Conservation (phyloP, 1,140 invertebrate species). For the Scaptodrosophila lebanonensis region DNA sequence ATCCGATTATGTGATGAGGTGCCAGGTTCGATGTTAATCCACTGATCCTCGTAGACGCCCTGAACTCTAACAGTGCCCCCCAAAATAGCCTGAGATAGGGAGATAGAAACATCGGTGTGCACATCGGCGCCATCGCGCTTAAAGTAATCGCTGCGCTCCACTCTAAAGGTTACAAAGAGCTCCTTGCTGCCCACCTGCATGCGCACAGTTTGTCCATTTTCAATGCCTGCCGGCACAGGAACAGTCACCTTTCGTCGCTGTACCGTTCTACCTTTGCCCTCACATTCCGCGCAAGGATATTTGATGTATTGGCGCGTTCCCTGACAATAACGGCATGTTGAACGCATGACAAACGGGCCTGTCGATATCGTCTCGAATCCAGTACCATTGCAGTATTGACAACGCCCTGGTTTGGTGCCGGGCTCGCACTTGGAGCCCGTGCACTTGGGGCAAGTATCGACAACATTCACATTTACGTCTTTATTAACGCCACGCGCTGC, state of each 20-base stretch:
- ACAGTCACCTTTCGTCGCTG: constrained; percentile 94
- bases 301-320: constrained; percentile 93
- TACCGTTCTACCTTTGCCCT: constrained; percentile 93
- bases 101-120: constrained; percentile 92
- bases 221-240: constrained; percentile 97
- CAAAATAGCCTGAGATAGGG: constrained; percentile 93
- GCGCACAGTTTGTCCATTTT: constrained; percentile 96
- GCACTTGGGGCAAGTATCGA: constrained; percentile 95
- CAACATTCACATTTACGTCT: constrained; percentile 92
- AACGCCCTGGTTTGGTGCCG: constrained; percentile 91
- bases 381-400: constrained; percentile 97
- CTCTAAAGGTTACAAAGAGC: constrained; percentile 91
- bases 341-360: constrained; percentile 97
- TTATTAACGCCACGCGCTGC: constrained; percentile 97
- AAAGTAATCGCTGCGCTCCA: constrained; percentile 94
- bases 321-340: constrained; percentile 95
- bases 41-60: constrained; percentile 96
- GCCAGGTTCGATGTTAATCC: constrained; percentile 90
- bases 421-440: constrained; percentile 88
- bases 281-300: constrained; percentile 94
- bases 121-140: constrained; percentile 94
- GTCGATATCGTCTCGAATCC: constrained; percentile 95
- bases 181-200: constrained; percentile 95
- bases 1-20: constrained; percentile 95
- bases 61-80: constrained; percentile 95